A percentile compares a stretch with the other conserved stretches of the same genome.
These are phyloP conservation scores for Chloroceryle inda DNA, from an alignment of 2,797 vertebrate species.

Conservation along the genomic window DNA sequence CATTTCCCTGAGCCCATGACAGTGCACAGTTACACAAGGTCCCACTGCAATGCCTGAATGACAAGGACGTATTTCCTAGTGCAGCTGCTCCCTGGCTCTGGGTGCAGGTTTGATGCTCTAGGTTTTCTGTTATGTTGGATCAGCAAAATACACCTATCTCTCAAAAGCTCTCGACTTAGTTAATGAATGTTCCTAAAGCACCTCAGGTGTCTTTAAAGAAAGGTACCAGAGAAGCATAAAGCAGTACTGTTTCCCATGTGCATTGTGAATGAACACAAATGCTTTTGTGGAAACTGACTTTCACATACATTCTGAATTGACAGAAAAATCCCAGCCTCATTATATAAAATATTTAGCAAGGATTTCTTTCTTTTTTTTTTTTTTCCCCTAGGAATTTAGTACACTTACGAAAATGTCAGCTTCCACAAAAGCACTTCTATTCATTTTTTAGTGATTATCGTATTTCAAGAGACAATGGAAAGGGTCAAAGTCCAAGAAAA, in stretches of 20 bases:
- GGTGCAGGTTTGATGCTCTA: background rate
- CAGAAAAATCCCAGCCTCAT: background rate
- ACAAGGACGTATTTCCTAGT: background rate
- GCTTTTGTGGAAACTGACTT: slow-evolving; percentile 3
- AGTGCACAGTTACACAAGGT: background rate
- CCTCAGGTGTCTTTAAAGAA: background rate
- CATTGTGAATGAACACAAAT: background rate
- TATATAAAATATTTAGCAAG: slow-evolving; percentile 24
- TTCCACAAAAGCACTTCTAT: background rate
- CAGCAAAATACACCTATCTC: background rate
- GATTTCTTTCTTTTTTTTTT: background rate
- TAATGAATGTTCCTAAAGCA: background rate
- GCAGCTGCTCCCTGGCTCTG: background rate
- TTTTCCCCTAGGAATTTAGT: background rate
- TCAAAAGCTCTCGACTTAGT: background rate
- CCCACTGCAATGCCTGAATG: background rate
- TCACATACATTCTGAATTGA: background rate
- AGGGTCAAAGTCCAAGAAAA: background rate
- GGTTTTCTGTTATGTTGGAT: background rate
- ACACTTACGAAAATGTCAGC: background rate
- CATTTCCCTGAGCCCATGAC: background rate
- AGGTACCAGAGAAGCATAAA: background rate
- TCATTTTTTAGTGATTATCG: background rate
- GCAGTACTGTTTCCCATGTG: background rate
- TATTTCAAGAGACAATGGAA: background rate